A percentile compares a stretch with the other conserved stretches of the same genome.
These are phyloP conservation scores for Drosophila baimaii DNA, from an alignment of 1,140 invertebrate genomes.

Conservation along the genomic window DNA sequence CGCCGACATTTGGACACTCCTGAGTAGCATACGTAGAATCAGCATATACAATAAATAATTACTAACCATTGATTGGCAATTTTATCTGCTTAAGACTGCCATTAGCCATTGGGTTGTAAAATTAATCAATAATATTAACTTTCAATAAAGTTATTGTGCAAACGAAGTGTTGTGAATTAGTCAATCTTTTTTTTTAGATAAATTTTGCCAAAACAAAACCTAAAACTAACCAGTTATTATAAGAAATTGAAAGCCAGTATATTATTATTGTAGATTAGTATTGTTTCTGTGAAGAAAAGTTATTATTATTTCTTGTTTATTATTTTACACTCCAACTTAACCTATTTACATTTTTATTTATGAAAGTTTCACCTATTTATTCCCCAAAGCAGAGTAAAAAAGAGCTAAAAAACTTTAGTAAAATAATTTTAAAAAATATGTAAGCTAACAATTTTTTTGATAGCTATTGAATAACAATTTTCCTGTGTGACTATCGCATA, in stretches of 20 bases:
- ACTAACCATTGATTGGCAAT: conserved; percentile 4
- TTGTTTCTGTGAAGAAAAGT: neutral
- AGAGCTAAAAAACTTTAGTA: neutral
- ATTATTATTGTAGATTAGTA: neutral
- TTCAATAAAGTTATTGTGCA: conserved; percentile 12
- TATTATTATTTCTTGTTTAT: neutral
- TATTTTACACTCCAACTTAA: neutral
- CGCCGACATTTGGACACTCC: conserved; percentile 27
- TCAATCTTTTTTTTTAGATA: neutral
- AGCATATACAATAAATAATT: conserved; percentile 15
- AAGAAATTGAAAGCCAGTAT: neutral
- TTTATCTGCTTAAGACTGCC: conserved; percentile 9
- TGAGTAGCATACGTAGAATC: neutral
- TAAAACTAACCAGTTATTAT: conserved; percentile 8
- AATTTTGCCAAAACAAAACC: neutral
- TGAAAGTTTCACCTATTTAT: neutral
- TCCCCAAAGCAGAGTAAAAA: neutral
- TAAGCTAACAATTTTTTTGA: neutral
- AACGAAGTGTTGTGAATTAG: neutral
- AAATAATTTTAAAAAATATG: neutral
- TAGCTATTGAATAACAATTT: conserved; percentile 21
- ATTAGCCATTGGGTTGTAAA: conserved; percentile 6
- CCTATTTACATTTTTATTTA: neutral
- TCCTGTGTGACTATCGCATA: neutral
- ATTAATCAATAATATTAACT: conserved; percentile 4